phyloP scores from a whole-genome alignment of 2,113 vertebrate species.

The Accipiter virgatus region DNA sequence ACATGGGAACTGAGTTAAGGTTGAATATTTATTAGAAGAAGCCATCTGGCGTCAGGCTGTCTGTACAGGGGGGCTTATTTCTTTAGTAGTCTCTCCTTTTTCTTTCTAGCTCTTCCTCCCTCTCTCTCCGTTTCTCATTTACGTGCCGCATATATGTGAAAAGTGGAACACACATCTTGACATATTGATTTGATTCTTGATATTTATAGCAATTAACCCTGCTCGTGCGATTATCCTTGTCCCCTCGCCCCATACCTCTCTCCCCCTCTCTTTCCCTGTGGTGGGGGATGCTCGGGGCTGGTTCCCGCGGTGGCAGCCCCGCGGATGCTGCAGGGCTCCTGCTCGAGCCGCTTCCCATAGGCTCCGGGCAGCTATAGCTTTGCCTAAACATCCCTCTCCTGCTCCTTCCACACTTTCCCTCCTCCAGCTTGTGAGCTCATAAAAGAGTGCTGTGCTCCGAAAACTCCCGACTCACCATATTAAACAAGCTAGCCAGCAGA shows the following conservation, averaged over 20 bases:
- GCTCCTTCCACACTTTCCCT: slow-evolving; percentile 35
- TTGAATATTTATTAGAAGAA: slow-evolving; percentile 99
- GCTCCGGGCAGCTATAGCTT: background rate
- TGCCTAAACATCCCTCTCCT: slow-evolving; percentile 32
- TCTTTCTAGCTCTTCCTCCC: slow-evolving; percentile 78
- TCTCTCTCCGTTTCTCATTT: slow-evolving; percentile 69
- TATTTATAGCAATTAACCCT: slow-evolving; percentile 65
- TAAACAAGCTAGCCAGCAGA: slow-evolving; percentile 60
- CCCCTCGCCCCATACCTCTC: background rate
- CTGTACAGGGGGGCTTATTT: slow-evolving; percentile 92
- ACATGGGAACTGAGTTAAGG: slow-evolving; percentile 99
- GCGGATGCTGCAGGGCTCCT: background rate
- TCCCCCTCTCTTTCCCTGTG: background rate
- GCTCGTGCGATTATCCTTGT: slow-evolving; percentile 21
- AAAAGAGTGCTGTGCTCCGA: slow-evolving; percentile 13
- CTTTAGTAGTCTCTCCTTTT: slow-evolving; percentile 88
- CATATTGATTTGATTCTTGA: slow-evolving; percentile 72
- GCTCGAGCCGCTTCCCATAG: background rate
- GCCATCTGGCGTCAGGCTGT: slow-evolving; percentile 99
- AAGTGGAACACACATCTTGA: slow-evolving; percentile 74
- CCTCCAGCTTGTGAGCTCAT: slow-evolving; percentile 34
- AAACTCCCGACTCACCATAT: slow-evolving; percentile 34
- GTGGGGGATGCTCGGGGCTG: background rate
- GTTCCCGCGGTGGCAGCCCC: slow-evolving; percentile 21
- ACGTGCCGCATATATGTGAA: slow-evolving; percentile 62